Conservation (phyloP, 2,888 invertebrate genomes). For the Horisme vitalbata region DNA sequence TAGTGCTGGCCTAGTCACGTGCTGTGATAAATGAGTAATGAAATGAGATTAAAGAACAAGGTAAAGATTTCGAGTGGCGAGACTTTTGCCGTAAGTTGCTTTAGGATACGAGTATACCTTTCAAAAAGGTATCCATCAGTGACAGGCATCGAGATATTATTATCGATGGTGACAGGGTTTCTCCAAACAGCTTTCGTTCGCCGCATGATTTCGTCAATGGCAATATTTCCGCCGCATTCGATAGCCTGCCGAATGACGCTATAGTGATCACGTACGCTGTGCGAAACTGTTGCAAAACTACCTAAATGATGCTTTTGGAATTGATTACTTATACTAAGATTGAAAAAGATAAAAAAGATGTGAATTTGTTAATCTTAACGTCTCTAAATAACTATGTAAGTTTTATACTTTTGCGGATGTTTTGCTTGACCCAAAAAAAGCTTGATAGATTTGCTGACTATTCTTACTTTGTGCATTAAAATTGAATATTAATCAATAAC, state of each 20-base stretch:
- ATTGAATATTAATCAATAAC: too few species aligned
- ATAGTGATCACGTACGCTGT: slow-evolving; percentile 17
- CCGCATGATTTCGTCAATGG: slow-evolving; percentile 5
- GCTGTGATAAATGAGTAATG: too few species aligned
- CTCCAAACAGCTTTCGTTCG: slow-evolving; percentile 1
- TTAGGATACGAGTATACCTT: neutral
- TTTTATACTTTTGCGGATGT: too few species aligned
- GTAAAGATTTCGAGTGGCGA: too few species aligned
- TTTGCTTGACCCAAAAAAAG: too few species aligned
- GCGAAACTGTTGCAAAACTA: slow-evolving; percentile 15
- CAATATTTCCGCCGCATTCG: slow-evolving; percentile 2
- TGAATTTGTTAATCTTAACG: neutral
- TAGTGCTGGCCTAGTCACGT: too few species aligned
- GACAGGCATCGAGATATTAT: too few species aligned
- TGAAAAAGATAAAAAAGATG: neutral
- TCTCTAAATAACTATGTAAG: neutral
- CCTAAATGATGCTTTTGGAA: neutral
- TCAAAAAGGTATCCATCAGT: neutral
- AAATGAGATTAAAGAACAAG: too few species aligned
- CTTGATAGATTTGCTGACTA: too few species aligned
- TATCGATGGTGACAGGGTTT: slow-evolving; percentile 2
- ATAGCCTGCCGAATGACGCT: slow-evolving; percentile 7
- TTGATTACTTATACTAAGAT: neutral
- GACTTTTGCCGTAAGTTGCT: too few species aligned
- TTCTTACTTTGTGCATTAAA: too few species aligned